Conservation (phyloP, 1,140 invertebrate genomes). For the Nasonia giraulti region DNA sequence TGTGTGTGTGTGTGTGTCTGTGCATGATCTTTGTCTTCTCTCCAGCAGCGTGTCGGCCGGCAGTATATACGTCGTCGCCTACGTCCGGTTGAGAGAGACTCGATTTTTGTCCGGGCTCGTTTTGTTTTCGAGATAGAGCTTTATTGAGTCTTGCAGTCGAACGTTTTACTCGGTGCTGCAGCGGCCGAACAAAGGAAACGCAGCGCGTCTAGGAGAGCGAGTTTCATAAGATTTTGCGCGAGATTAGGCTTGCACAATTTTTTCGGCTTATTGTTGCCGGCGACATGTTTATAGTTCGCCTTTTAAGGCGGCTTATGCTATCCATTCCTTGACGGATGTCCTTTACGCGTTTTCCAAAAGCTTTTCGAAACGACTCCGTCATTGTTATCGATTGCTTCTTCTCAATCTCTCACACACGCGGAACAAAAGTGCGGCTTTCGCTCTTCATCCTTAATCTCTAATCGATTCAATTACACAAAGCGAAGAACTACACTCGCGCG, state of each 20-base stretch:
- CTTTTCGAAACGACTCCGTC: no score
- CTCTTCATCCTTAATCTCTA: background rate
- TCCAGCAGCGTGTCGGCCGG: background rate
- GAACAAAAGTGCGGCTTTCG: background rate
- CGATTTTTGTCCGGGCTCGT: slow-evolving; percentile 3
- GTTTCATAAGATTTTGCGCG: slow-evolving; percentile 35
- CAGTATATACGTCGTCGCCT: background rate
- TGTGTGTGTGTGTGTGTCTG: background rate
- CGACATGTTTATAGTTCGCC: slow-evolving; percentile 36
- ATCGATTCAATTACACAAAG: slow-evolving; percentile 31
- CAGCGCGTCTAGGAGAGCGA: background rate
- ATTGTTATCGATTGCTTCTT: no score
- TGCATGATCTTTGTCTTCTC: background rate
- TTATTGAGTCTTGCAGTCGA: slow-evolving; percentile 33
- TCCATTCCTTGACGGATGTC: background rate
- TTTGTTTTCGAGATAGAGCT: background rate
- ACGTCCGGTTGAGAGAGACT: slow-evolving; percentile 7
- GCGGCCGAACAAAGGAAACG: background rate
- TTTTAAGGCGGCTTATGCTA: background rate
- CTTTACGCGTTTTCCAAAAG: no score
- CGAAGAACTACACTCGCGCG: background rate
- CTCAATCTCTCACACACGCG: no score
- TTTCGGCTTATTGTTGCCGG: slow-evolving; percentile 16
- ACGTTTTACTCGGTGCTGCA: slow-evolving; percentile 24
- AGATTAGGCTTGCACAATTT: slow-evolving; percentile 31